These are phyloP conservation scores for Elmis aenea DNA, from an alignment of 2,888 invertebrate genomes.

Conservation along the genomic window DNA sequence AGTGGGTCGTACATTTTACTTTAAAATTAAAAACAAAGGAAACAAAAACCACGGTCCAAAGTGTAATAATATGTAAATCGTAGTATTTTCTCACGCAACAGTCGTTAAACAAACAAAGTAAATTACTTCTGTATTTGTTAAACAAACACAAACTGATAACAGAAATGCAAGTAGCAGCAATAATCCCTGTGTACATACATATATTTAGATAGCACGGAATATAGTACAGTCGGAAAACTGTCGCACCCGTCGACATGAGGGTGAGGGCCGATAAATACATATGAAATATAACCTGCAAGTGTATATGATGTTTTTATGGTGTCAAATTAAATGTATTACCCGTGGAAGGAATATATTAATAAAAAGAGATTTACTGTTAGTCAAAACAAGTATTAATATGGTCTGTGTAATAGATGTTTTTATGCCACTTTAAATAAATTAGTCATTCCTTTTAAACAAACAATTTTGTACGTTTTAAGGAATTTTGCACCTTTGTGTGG, in stretches of 20 bases:
- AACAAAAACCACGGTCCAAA: too few relatives aligned
- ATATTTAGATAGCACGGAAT: constrained; percentile 15
- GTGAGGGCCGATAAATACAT: constrained; percentile 37
- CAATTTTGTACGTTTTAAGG: too few relatives aligned
- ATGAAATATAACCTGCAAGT: constrained; percentile 46
- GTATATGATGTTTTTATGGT: constrained; percentile 46
- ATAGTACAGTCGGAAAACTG: constrained; percentile 18
- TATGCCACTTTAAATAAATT: too few relatives aligned
- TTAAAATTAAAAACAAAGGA: too few relatives aligned
- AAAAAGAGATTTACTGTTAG: too few relatives aligned
- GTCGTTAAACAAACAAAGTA: constrained; percentile 6
- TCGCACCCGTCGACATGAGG: constrained; percentile 14
- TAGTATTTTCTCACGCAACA: constrained; percentile 9
- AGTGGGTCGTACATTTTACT: too few relatives aligned
- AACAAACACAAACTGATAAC: constrained; percentile 20
- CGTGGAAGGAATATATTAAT: constrained; percentile 40
- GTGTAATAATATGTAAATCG: too few relatives aligned
- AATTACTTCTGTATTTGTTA: constrained; percentile 12
- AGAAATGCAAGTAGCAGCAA: constrained; percentile 23
- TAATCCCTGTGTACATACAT: constrained; percentile 21
- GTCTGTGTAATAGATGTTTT: too few relatives aligned
- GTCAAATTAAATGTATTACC: constrained; percentile 42
- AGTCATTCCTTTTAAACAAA: too few relatives aligned
- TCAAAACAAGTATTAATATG: too few relatives aligned
- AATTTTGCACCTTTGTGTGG: too few relatives aligned